Evolutionary conservation across 2,797 vertebrate species (phyloP), one percentile per base, ranked within the genome.

Genomic region (Megalops cyprinoides): DNA sequence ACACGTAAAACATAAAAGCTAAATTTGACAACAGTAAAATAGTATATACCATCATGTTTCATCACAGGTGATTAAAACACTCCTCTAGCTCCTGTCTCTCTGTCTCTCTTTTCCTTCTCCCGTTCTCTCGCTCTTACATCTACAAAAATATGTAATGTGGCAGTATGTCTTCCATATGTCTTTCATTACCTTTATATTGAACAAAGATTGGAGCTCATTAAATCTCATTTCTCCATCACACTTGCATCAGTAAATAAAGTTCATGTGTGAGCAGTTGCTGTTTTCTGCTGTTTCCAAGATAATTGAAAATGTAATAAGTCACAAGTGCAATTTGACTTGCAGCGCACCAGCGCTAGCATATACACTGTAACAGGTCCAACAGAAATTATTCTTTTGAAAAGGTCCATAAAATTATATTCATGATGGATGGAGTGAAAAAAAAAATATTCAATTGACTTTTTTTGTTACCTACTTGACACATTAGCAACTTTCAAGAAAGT

Each of bases 301-400:
- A 97, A 97, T 96, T 97, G 95, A 97, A 96, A 93, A 95, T 90
- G 92, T 93, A 94, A 92, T 92, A 93, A 96, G 92, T 93, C 89
- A 91, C 90, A 94, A 95, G 92, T 89, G 86, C 95, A 94, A 95
- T 93, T 95, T 94, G 94, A 94, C 94, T 92, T 94, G 93, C 91
- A 94, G 94, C 94, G 95, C 94, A 92, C 91, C 94, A 92, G 93
- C 94, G 90, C 92, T 93, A 91, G 94, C 89, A 92, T 93, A 91
- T 91, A 92, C 94, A 90, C 94, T 94, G 87, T 85, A 96, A 95
- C 95, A 96, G 95, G 96, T 97, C 96, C 97, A 92, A 93, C 94
- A 89, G 89, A 94, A 96, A 97, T 96, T 94, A 94, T 95, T 96
- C 96, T 96, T 96, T 96, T 91, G 95, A 96, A 95, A 95, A 93